Conservation (phyloP, 1,140 invertebrate genomes). For the Drosophila tropicalis region DNA sequence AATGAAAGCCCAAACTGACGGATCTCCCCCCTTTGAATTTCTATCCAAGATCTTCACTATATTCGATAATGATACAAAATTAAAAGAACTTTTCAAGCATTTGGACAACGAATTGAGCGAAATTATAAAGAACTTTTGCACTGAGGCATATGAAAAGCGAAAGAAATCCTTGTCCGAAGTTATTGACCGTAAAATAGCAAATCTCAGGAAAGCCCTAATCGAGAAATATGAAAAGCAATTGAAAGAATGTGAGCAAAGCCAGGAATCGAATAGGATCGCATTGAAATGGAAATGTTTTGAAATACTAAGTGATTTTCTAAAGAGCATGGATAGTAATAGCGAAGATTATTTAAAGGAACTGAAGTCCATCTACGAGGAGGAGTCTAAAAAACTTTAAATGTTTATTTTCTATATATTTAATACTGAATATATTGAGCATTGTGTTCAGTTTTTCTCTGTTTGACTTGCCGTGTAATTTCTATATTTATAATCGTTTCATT, state of each 20-base stretch:
- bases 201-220: slow-evolving; percentile 5
- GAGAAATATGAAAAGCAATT: slow-evolving; percentile 44
- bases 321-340: neutral
- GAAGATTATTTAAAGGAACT: slow-evolving; percentile 47
- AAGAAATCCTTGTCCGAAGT: neutral
- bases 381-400: slow-evolving; percentile 14
- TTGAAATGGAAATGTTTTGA: slow-evolving; percentile 47
- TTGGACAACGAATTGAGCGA: slow-evolving; percentile 39
- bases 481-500: slow-evolving; percentile 1
- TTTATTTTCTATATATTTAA: slow-evolving; percentile 4
- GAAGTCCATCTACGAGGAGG: slow-evolving; percentile 36
- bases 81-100: slow-evolving; percentile 35
- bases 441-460: neutral
- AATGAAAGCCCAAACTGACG: slow-evolving; percentile 29
- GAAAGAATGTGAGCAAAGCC: slow-evolving; percentile 9
- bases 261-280: neutral
- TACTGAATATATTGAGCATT: slow-evolving; percentile 12
- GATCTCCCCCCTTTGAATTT: slow-evolving; percentile 41
- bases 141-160: slow-evolving; percentile 10
- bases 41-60: slow-evolving; percentile 38
- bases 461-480: neutral
- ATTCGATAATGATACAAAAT: slow-evolving; percentile 33
- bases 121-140: slow-evolving; percentile 27
- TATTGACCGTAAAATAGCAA: slow-evolving; percentile 30
- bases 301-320: slow-evolving; percentile 35